Evolutionary conservation across 2,888 invertebrate genomes (phyloP).

Genomic region (Bombyx huttoni): DNA sequence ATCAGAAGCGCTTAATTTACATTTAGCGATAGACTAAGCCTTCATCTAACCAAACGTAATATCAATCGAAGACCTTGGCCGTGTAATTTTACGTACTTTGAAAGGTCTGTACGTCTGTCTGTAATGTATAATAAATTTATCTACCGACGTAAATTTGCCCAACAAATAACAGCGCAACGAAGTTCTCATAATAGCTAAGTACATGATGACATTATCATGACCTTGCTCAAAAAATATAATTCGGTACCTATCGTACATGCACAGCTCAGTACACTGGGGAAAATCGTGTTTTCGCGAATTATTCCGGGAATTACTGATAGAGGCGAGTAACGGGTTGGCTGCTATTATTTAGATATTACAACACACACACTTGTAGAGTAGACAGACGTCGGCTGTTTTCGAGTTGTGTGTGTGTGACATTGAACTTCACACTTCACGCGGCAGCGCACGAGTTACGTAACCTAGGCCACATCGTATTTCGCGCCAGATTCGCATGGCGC

Average conservation of each 20-base stretch:
- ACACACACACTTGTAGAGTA: slow-evolving; percentile 23
- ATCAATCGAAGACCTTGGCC: neutral
- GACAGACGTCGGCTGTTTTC: slow-evolving; percentile 15
- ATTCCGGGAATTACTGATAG: slow-evolving; percentile 63
- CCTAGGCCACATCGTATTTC: slow-evolving; percentile 18
- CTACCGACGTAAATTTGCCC: neutral
- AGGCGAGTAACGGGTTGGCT: slow-evolving; percentile 64
- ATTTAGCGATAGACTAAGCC: neutral
- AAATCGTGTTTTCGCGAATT: slow-evolving; percentile 54
- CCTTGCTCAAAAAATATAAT: slow-evolving; percentile 48
- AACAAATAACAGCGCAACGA: slow-evolving; percentile 12
- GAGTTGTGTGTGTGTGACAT: slow-evolving; percentile 63
- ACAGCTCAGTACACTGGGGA: slow-evolving; percentile 35
- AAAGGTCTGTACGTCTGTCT: neutral
- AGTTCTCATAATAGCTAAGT: slow-evolving; percentile 27
- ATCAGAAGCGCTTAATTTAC: neutral
- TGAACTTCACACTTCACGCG: slow-evolving; percentile 70
- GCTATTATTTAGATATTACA: slow-evolving; percentile 54
- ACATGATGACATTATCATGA: slow-evolving; percentile 46
- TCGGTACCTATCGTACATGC: slow-evolving; percentile 25
- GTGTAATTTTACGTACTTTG: neutral
- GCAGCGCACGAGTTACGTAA: slow-evolving; percentile 62
- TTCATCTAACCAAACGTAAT: neutral
- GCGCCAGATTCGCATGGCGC: neutral
- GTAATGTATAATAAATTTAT: neutral